Conservation (phyloP, 2,888 invertebrate species). For the Callosobruchus maculatus region DNA sequence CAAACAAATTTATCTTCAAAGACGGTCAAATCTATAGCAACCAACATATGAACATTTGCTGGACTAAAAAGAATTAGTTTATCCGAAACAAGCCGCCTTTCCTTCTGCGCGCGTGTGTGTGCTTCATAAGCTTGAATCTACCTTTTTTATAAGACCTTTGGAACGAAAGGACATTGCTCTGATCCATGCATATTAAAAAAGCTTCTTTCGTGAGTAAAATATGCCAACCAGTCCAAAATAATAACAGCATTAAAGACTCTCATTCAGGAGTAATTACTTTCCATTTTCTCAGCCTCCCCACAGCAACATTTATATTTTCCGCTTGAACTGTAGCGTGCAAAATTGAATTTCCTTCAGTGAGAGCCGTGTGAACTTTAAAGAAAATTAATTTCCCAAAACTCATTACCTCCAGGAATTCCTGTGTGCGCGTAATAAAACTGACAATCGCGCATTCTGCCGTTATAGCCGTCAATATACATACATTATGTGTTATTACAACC, state of each 20-base stretch:
- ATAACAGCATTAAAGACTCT: not conserved
- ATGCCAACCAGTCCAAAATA: not conserved
- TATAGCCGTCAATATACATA: not conserved
- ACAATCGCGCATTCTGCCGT: not conserved
- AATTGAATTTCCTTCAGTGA: not conserved
- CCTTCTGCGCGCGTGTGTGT: no score
- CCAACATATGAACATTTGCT: no score
- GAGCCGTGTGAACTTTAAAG: not conserved
- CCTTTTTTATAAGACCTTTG: no score
- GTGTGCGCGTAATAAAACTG: not conserved
- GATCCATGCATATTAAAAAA: not conserved
- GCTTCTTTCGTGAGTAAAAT: not conserved
- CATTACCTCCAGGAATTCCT: not conserved
- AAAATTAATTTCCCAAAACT: not conserved
- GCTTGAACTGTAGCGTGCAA: not conserved
- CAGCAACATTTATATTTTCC: not conserved
- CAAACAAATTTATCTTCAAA: no score
- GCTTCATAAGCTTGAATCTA: no score
- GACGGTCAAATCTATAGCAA: no score
- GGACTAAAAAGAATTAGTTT: no score
- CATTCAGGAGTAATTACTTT: not conserved
- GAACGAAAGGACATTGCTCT: no score
- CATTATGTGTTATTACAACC: not conserved
- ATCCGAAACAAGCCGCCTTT: no score
- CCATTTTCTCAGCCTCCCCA: not conserved